Base-by-base conservation (phyloP, 1,140 invertebrate genomes). In the Halictus rubicundus region DNA sequence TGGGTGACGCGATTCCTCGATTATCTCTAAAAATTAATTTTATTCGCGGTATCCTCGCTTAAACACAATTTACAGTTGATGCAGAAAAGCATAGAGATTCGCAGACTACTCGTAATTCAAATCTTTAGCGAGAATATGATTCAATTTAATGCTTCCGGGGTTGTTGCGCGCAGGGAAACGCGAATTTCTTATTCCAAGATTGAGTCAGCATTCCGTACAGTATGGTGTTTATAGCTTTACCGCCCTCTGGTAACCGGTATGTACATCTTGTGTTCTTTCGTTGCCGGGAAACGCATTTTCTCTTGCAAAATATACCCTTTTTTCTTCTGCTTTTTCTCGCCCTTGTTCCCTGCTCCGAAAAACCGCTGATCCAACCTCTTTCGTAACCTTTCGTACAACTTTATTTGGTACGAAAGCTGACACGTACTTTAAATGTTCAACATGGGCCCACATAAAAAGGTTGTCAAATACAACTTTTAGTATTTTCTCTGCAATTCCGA, bases 221-320 rank as follows among this genome's bases (percentile, higher is more conserved):
- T 73, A 69, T 77, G n/a, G 68, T 77, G 52, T 81, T 81, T 79
- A 80, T 83, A 37, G 57, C 49, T 68, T 57, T 64, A 42, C 16
- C 83, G 21, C 25, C 42, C 54, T 9, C 42, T 16, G 25, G 27
- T 78, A 83, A 82, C 75, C 12, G 23, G 54, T 66, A 66, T 49
- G 46, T 64, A 77, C 39, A 60, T 72, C 49, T 70, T 54, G 46
- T 21, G 46, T 57, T 61, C 68, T 54, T 27, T 16, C 57, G 25
- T 76, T 25, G 42, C 23, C 49, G 49, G 23, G 39, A 61, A 79
- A 60, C 3, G 8, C 59, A 46, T 74, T 66, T 66, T 9, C 61
- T 21, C 21, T 64, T 2, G 4, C 32, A 32, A 32, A 32, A 32
- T 32, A 32, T 32, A 32, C 32, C 32, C 32, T 64, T 42, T n/a